Evolutionary conservation across 2,888 invertebrate genomes (phyloP).

Genomic region (Seira musarum): DNA sequence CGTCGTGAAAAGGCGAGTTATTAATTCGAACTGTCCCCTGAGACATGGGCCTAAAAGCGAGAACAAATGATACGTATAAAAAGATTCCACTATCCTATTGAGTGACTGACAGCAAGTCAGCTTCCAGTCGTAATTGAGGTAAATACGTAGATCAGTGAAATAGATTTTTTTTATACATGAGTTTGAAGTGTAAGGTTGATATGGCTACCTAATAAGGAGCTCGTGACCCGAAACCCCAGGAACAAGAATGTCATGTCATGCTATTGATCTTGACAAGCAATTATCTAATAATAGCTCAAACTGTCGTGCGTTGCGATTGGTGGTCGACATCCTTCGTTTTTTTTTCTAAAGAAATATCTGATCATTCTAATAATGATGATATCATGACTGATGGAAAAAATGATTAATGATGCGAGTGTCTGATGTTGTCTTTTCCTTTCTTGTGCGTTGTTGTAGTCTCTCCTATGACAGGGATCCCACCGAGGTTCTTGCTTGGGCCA

Average conservation of each 20-base stretch:
- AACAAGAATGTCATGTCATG: conserved; percentile 37
- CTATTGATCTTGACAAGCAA: conserved; percentile 60
- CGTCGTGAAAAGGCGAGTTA: too few relatives aligned
- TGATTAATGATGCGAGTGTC: conserved; percentile 51
- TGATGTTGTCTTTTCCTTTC: conserved; percentile 38
- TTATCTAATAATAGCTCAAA: conserved; percentile 53
- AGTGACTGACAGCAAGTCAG: not conserved
- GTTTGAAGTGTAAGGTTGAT: not conserved
- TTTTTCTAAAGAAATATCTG: conserved; percentile 29
- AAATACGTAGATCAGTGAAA: not conserved
- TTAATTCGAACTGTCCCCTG: not conserved
- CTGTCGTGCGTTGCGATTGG: conserved; percentile 32
- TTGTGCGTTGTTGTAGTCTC: conserved; percentile 60
- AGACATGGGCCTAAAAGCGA: not conserved
- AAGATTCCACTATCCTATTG: not conserved
- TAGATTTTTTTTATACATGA: not conserved
- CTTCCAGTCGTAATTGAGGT: not conserved
- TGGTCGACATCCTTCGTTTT: conserved; percentile 24
- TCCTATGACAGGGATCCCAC: conserved; percentile 67
- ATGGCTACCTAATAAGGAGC: conserved; percentile 25
- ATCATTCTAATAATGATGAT: conserved; percentile 46
- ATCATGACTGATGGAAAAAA: conserved; percentile 41
- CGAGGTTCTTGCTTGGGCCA: conserved; percentile 67
- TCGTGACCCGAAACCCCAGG: conserved; percentile 48
- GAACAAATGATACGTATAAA: not conserved